These are phyloP conservation scores for Perodicticus potto DNA, from an alignment of 2,797 vertebrate genomes.

Conservation along the genomic window DNA sequence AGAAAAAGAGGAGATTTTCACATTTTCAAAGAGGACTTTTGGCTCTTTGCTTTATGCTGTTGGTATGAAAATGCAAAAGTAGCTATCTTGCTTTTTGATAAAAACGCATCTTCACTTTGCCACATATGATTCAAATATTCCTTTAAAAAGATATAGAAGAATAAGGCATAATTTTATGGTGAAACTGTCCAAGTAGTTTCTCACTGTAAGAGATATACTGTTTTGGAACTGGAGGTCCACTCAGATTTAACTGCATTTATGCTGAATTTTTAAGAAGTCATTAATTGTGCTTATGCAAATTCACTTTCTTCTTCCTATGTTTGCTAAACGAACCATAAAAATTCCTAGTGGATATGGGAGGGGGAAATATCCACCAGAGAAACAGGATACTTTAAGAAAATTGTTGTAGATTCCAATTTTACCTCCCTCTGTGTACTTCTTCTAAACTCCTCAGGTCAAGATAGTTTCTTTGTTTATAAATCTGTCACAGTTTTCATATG, in stretches of 20 bases:
- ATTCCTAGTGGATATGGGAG: neutral
- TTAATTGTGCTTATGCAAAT: constrained; percentile 40
- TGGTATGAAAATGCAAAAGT: neutral
- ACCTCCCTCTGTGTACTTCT: neutral
- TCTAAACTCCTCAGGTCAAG: neutral
- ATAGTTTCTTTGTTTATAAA: constrained; percentile 35
- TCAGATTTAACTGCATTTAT: neutral
- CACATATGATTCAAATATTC: constrained; percentile 14
- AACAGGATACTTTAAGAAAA: neutral
- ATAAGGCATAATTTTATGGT: neutral
- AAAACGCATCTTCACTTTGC: neutral
- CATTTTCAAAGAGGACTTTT: neutral
- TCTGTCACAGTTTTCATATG: neutral
- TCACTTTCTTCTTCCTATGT: neutral
- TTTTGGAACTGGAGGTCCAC: neutral
- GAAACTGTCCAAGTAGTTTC: neutral
- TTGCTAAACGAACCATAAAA: constrained; percentile 14
- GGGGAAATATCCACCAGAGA: neutral
- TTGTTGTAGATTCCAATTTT: neutral
- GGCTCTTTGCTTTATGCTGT: neutral
- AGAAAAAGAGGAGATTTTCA: neutral
- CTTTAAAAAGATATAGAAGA: neutral
- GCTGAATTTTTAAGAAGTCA: constrained; percentile 12
- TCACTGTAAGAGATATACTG: neutral
- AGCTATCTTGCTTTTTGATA: neutral